These are phyloP conservation scores for Hypocryptadius cinnamomeus DNA, from an alignment of 2,113 vertebrate species.

Conservation along the genomic window DNA sequence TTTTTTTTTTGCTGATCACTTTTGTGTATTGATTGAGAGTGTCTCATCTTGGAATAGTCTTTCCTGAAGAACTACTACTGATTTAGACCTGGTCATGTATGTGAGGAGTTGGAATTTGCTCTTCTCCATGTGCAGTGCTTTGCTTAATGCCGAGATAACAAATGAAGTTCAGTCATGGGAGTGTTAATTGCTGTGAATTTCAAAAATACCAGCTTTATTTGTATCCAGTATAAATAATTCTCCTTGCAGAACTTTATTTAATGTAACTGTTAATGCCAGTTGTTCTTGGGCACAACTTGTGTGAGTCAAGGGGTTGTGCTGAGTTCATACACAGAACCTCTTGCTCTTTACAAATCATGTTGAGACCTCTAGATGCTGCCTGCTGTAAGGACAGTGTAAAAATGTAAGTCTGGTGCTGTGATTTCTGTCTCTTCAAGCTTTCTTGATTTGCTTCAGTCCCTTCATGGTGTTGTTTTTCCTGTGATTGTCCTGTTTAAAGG, in stretches of 20 bases:
- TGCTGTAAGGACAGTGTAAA: neutral
- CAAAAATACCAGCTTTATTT: neutral
- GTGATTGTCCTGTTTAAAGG: neutral
- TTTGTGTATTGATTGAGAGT: neutral
- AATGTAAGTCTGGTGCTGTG: neutral
- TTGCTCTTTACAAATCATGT: neutral
- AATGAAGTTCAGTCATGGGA: neutral
- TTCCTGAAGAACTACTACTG: neutral
- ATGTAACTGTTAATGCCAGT: neutral
- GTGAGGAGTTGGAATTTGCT: neutral
- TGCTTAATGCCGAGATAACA: neutral
- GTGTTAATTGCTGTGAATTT: neutral
- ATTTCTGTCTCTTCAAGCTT: neutral
- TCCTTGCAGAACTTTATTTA: neutral
- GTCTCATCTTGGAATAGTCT: neutral
- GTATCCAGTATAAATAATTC: neutral
- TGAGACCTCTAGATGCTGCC: neutral
- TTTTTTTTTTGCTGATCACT: neutral
- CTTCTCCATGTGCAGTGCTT: neutral
- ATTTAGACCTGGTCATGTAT: neutral
- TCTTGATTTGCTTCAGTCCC: neutral
- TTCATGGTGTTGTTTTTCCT: neutral
- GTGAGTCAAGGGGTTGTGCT: neutral
- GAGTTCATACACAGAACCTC: neutral
- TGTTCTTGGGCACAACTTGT: neutral